Evolutionary conservation across 2,888 invertebrate genomes (phyloP).

Genomic region (Mactromeris polynyma): DNA sequence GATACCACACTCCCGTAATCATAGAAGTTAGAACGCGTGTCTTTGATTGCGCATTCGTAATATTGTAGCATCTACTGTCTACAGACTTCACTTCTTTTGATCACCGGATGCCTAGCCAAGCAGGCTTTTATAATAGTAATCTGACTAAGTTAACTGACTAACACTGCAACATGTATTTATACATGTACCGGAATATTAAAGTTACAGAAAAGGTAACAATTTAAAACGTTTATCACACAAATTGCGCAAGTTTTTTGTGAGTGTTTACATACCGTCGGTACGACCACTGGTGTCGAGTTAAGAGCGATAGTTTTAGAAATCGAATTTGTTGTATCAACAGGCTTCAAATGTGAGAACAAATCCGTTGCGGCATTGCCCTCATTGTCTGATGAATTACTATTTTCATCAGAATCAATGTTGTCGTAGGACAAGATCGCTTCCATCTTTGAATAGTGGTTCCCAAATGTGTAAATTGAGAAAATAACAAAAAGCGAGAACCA

Average conservation of each 20-base stretch:
- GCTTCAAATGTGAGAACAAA: constrained; percentile 81
- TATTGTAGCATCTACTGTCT: no score
- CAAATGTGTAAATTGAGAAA: neutral
- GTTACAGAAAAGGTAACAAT: neutral
- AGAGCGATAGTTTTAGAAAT: constrained; percentile 87
- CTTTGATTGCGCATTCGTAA: no score
- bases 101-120: no score
- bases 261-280: constrained; percentile 90
- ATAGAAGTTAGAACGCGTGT: no score
- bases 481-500: neutral
- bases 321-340: constrained; percentile 74
- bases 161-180: neutral
- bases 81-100: no score
- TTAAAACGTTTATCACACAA: neutral
- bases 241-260: neutral
- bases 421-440: constrained; percentile 91
- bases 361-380: constrained; percentile 84
- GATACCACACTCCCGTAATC: no score
- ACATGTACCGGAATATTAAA: neutral
- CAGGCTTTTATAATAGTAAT: no score
- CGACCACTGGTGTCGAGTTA: constrained; percentile 94
- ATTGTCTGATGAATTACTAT: constrained; percentile 89
- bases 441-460: constrained; percentile 63
- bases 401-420: constrained; percentile 90
- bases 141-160: neutral